These are phyloP conservation scores for Gonioctena quinquepunctata DNA, from an alignment of 1,140 invertebrate species.

Conservation along the genomic window DNA sequence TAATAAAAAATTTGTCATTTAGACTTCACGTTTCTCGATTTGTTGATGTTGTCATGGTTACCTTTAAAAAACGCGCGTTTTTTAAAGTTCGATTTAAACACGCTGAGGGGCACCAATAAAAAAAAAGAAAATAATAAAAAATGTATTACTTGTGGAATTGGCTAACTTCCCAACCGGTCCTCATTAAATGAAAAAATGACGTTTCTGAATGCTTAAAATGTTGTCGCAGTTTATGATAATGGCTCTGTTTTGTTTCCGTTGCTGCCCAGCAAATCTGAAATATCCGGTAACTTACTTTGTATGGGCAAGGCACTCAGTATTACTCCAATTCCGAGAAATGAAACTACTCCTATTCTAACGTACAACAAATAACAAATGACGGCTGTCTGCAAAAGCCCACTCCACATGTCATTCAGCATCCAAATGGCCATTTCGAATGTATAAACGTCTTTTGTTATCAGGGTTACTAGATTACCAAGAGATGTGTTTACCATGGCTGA, in stretches of 20 bases:
- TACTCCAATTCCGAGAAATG: slow-evolving; percentile 77
- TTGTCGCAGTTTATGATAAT: neutral
- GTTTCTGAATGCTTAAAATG: neutral
- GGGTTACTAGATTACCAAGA: slow-evolving; percentile 79
- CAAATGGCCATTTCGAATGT: slow-evolving; percentile 70
- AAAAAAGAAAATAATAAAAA: too few species aligned
- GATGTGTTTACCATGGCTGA: slow-evolving; percentile 78
- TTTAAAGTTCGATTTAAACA: too few species aligned
- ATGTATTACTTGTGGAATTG: neutral
- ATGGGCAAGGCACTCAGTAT: slow-evolving; percentile 64
- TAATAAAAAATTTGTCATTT: too few species aligned
- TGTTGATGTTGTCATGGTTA: too few species aligned
- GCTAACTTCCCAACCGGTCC: neutral
- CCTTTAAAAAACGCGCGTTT: too few species aligned
- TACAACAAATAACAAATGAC: slow-evolving; percentile 79
- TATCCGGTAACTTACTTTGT: neutral
- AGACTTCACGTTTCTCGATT: too few species aligned
- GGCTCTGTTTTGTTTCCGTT: neutral
- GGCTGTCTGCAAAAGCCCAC: slow-evolving; percentile 78
- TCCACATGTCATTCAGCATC: slow-evolving; percentile 76
- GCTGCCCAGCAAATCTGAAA: neutral
- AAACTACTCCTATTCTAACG: slow-evolving; percentile 70
- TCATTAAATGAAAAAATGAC: neutral
- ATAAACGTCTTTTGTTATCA: slow-evolving; percentile 87
- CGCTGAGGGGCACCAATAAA: too few species aligned